A percentile compares a stretch with the other conserved stretches of the same genome.
phyloP scores from a whole-genome alignment of 2,113 vertebrate species.

The Archilochus colubris region DNA sequence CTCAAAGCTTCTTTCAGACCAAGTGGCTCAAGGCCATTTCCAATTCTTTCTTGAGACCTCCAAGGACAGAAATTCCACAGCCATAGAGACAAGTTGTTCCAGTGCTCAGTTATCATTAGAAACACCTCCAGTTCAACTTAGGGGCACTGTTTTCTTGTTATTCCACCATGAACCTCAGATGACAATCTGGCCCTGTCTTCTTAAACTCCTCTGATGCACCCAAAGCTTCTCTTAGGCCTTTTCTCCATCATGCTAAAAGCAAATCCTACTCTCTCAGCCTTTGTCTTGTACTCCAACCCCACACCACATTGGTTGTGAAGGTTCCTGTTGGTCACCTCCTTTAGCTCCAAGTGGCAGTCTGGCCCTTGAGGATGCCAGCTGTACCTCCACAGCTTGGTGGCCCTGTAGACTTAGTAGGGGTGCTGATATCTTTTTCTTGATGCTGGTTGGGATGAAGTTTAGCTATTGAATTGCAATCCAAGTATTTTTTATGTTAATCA shows the following conservation, averaged over 20 bases:
- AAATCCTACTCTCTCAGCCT: background rate
- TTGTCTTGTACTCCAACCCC: background rate
- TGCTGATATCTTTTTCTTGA: background rate
- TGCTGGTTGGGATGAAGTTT: background rate
- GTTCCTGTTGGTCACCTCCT: background rate
- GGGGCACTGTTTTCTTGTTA: background rate
- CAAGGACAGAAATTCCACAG: background rate
- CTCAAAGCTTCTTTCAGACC: background rate
- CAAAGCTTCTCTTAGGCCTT: background rate
- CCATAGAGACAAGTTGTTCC: rapidly evolving
- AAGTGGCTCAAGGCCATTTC: background rate
- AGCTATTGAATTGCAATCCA: background rate
- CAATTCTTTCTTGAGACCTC: background rate
- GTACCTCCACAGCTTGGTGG: too few relatives aligned
- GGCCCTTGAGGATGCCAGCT: background rate
- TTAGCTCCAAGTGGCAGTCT: background rate
- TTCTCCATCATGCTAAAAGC: background rate
- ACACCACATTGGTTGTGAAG: rapidly evolving
- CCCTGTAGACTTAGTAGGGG: background rate
- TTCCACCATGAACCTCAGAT: background rate
- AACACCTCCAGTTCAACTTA: background rate
- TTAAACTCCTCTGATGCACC: rapidly evolving
- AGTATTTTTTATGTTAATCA: background rate
- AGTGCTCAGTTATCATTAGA: background rate
- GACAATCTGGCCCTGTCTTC: background rate